Conservation (phyloP, 2,797 vertebrate genomes). For the Paratrypauchen microcephalus region DNA sequence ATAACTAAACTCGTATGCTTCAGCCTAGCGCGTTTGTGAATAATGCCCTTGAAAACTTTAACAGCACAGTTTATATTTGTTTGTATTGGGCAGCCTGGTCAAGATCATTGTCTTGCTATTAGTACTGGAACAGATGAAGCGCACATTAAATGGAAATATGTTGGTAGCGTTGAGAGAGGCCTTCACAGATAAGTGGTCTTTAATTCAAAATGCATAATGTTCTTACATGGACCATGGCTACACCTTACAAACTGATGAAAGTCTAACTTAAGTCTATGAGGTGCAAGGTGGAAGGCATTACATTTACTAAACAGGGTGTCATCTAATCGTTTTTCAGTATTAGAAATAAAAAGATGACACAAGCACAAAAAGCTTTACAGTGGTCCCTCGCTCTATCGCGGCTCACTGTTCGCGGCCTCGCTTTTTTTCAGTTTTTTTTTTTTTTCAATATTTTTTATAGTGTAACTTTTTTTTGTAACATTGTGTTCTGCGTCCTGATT, state of each 20-base stretch:
- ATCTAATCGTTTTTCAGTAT: too few species aligned
- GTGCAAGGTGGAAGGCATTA: slow-evolving; percentile 30
- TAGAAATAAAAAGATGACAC: too few species aligned
- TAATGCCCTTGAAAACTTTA: slow-evolving; percentile 30
- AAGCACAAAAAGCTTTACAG: too few species aligned
- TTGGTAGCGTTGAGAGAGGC: slow-evolving; percentile 7
- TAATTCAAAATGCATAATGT: slow-evolving; percentile 21
- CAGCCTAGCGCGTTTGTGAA: slow-evolving; percentile 36
- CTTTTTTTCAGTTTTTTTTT: too few species aligned
- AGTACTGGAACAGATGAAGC: slow-evolving; percentile 5
- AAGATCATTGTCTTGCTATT: slow-evolving; percentile 2
- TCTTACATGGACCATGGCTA: slow-evolving; percentile 33
- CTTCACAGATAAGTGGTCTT: slow-evolving; percentile 24
- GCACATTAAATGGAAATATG: slow-evolving; percentile 26
- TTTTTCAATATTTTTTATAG: too few species aligned
- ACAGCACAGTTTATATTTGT: background rate
- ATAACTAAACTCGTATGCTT: slow-evolving; percentile 35
- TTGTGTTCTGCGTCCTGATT: too few species aligned
- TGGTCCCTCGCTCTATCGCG: too few species aligned
- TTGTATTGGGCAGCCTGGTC: slow-evolving; percentile 2
- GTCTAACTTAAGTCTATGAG: slow-evolving; percentile 41
- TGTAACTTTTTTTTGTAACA: too few species aligned
- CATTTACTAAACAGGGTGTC: too few species aligned
- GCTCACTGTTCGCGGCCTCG: too few species aligned
- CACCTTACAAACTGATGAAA: slow-evolving; percentile 33